phyloP scores from a whole-genome alignment of 2,888 invertebrate genomes.

The Caenorhabditis drosophilae region DNA sequence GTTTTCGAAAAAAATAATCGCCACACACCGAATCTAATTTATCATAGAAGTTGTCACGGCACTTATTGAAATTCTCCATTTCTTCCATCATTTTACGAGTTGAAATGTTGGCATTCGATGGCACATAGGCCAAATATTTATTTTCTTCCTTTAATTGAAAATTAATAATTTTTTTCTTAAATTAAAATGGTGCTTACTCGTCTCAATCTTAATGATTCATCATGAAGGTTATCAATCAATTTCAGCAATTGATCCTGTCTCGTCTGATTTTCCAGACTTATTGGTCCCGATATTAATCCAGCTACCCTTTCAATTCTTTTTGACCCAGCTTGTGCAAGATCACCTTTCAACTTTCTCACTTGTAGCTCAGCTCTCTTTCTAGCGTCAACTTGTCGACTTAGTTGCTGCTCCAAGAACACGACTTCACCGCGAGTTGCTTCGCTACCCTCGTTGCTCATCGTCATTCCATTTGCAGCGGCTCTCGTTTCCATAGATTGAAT shows the following conservation, averaged over 20 bases:
- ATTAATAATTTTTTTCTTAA: not conserved
- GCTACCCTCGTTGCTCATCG: constrained; percentile 7
- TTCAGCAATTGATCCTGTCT: constrained; percentile 26
- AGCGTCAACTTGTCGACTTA: constrained; percentile 26
- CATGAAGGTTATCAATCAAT: constrained; percentile 29
- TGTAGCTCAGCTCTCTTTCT: constrained; percentile 32
- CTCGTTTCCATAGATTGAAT: not conserved
- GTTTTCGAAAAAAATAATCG: not conserved
- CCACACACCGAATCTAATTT: constrained; percentile 22
- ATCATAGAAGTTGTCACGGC: constrained; percentile 24
- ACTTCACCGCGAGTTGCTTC: constrained; percentile 23
- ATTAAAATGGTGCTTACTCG: not conserved
- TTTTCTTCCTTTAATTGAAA: constrained; percentile 11
- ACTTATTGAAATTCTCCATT: constrained; percentile 28
- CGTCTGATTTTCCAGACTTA: constrained; percentile 23
- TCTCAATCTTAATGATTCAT: constrained; percentile 24
- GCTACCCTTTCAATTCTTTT: constrained; percentile 24
- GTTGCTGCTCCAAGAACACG: constrained; percentile 24
- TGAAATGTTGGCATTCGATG: constrained; percentile 24
- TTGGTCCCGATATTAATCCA: constrained; percentile 33
- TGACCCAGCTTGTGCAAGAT: constrained; percentile 35
- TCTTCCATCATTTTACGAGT: constrained; percentile 17
- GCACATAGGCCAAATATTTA: constrained; percentile 27
- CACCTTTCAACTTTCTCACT: constrained; percentile 25
- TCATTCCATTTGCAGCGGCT: constrained; percentile 5